Percentiles rank a stretch among this genome's conserved stretches.
phyloP scores from a whole-genome alignment of 2,113 vertebrate genomes.

The Laticauda laticaudata region DNA sequence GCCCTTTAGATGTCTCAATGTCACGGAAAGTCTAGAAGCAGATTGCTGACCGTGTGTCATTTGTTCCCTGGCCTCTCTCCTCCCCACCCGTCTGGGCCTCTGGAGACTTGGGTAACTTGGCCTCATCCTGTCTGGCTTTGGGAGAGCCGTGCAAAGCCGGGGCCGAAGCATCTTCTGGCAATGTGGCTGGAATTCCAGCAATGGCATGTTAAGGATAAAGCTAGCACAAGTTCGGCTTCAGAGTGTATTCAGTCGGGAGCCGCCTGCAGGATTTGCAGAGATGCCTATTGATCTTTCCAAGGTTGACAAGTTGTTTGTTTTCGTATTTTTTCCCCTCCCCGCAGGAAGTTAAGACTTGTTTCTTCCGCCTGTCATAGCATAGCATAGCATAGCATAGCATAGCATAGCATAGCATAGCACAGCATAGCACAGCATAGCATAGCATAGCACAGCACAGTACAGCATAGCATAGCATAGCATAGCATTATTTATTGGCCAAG shows the following conservation, averaged over 20 bases:
- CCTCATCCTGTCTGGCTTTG: constrained; percentile 13
- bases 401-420: too few species aligned
- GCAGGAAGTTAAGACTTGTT: not conserved
- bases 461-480: too few species aligned
- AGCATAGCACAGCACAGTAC: too few species aligned
- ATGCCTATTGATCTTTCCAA: not conserved
- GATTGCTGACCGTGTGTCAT: not conserved
- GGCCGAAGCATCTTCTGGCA: constrained; percentile 9
- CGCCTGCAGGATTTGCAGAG: not conserved
- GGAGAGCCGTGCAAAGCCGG: not conserved
- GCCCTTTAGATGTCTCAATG: constrained; percentile 55
- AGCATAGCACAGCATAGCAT: too few species aligned
- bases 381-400: not conserved
- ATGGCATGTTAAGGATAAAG: not conserved
- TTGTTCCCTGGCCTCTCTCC: not conserved
- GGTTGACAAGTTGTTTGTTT: not conserved
- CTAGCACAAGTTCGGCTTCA: not conserved
- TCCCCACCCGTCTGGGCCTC: not conserved
- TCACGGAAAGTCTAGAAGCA: not conserved
- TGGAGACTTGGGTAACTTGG: constrained; percentile 2
- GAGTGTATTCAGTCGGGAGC: not conserved
- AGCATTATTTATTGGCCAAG: too few species aligned
- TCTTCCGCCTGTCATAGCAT: not conserved
- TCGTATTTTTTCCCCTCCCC: fast-evolving
- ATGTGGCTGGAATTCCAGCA: not conserved